phyloP scores from a whole-genome alignment of 2,113 vertebrate genomes.

The Anarhynchus alexandrinus region DNA sequence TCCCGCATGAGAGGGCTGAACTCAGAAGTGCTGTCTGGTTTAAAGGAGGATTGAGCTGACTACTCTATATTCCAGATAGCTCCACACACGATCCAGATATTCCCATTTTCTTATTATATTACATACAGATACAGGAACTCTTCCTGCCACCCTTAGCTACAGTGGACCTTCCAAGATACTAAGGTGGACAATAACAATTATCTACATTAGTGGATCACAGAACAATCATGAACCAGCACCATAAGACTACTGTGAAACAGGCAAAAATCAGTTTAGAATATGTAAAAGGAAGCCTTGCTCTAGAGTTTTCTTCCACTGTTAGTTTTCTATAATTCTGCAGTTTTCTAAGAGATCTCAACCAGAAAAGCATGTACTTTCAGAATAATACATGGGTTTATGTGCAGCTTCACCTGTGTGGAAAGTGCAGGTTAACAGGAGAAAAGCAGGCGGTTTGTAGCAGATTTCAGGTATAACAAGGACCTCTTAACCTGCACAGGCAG shows the following conservation, averaged over 20 bases:
- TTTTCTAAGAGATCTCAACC: neutral
- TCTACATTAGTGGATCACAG: neutral
- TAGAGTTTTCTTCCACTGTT: neutral
- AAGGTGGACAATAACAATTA: neutral
- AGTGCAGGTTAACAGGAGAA: neutral
- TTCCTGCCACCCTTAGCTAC: neutral
- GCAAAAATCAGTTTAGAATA: neutral
- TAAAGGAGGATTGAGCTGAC: neutral
- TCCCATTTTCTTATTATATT: neutral
- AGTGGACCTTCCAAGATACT: neutral
- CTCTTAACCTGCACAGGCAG: neutral
- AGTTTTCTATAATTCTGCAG: neutral
- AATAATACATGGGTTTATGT: neutral
- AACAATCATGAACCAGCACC: neutral
- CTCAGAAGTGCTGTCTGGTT: neutral
- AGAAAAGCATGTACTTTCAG: neutral
- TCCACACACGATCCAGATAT: neutral
- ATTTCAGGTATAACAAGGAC: neutral
- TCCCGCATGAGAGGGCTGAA: neutral
- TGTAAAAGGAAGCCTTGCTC: neutral
- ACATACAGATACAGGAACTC: neutral
- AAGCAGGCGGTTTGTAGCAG: neutral
- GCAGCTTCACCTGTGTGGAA: neutral
- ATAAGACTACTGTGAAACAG: neutral
- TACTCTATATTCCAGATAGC: neutral